A percentile compares a stretch with the other conserved stretches of the same genome.
Conservation (phyloP, 1,140 invertebrate genomes). For the Theocolax elegans region DNA sequence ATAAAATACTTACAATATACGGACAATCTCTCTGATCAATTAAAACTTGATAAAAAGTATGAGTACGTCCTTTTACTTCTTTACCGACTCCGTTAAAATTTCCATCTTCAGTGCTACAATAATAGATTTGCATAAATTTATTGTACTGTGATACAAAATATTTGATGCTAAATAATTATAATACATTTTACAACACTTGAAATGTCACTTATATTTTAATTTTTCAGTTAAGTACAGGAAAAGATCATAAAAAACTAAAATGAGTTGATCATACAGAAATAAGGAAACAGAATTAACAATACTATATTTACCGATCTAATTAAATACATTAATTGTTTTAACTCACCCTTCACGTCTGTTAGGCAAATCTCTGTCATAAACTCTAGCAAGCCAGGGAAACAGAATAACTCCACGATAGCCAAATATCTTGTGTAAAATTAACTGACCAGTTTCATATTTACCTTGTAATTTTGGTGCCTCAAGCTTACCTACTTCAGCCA, state of each 20-base stretch:
- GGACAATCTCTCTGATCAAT: conserved; percentile 97
- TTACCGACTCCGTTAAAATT: conserved; percentile 75
- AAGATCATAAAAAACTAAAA: too few relatives aligned
- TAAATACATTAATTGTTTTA: too few relatives aligned
- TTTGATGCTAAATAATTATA: too few relatives aligned
- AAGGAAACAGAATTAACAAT: too few relatives aligned
- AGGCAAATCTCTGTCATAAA: conserved; percentile 91
- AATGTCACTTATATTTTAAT: too few relatives aligned
- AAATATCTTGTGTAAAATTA: conserved; percentile 95
- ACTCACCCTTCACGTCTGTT: conserved; percentile 64
- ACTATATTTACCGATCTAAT: too few relatives aligned
- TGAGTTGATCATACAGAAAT: too few relatives aligned
- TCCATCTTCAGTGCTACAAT: conserved; percentile 56
- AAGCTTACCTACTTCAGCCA: conserved; percentile 83
- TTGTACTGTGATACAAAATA: too few relatives aligned
- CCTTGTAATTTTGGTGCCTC: conserved; percentile 86
- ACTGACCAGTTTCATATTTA: conserved; percentile 94
- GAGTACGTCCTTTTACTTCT: conserved; percentile 89
- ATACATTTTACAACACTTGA: too few relatives aligned
- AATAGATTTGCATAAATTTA: too few relatives aligned
- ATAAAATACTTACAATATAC: conserved; percentile 82
- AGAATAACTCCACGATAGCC: conserved; percentile 95
- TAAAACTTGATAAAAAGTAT: conserved; percentile 96
- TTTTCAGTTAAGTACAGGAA: too few relatives aligned
- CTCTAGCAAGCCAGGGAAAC: conserved; percentile 94